Evolutionary conservation across 2,113 vertebrate species (phyloP).

Genomic region (Microtus oregoni): DNA sequence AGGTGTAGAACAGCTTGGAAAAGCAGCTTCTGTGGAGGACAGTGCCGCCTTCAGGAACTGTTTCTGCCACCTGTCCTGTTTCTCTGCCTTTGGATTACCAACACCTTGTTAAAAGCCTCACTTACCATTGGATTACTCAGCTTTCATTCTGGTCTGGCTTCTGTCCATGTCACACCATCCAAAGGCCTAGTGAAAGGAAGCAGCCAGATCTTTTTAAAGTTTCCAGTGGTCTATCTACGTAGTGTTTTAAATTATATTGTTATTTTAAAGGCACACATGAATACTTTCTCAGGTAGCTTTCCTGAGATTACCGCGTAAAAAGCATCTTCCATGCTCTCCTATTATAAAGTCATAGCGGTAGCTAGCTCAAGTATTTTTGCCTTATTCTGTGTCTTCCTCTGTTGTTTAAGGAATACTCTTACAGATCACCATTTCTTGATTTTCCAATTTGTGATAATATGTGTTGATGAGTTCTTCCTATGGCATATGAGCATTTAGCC

Average conservation of each 20-base stretch:
- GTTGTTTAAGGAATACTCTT: neutral
- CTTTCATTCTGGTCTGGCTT: neutral
- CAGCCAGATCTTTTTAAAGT: neutral
- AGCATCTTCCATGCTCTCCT: neutral
- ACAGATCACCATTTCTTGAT: neutral
- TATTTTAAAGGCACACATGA: neutral
- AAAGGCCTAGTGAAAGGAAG: neutral
- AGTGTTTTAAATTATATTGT: neutral
- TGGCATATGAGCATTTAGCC: neutral
- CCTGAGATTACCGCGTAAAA: neutral
- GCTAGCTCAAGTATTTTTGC: neutral
- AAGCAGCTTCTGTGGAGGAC: neutral
- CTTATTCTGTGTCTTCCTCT: neutral
- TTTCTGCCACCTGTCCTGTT: neutral
- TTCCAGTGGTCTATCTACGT: neutral
- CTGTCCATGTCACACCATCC: neutral
- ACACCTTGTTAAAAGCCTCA: neutral
- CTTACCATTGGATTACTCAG: neutral
- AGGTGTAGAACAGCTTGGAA: neutral
- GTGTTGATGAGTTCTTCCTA: neutral
- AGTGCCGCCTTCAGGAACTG: neutral
- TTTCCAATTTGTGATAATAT: neutral
- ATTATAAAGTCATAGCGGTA: neutral
- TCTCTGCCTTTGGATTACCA: neutral
- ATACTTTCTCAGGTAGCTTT: neutral